These are phyloP conservation scores for Triplophysa bombifrons DNA, from an alignment of 2,797 vertebrate species.

Conservation along the genomic window DNA sequence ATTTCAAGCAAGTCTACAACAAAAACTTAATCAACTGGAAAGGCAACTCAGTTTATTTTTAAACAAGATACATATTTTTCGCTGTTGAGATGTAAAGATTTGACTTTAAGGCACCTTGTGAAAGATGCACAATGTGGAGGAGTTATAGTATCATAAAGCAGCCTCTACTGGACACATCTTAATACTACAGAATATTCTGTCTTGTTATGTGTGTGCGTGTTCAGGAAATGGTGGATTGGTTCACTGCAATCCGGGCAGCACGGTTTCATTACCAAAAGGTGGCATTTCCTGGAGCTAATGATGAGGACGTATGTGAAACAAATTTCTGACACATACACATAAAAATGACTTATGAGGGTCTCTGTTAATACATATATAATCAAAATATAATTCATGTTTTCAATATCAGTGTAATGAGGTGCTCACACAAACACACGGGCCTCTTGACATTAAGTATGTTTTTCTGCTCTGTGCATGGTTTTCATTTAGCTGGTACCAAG, in stretches of 20 bases:
- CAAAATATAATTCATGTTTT: conserved; percentile 1
- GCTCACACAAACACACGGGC: background rate
- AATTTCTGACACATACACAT: background rate
- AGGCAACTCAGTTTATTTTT: background rate
- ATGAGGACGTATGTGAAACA: conserved; percentile 83
- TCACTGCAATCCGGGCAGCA: conserved; percentile 94
- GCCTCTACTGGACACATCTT: conserved; percentile 64
- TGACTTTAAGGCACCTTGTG: background rate
- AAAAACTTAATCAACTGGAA: background rate
- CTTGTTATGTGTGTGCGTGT: conserved; percentile 4
- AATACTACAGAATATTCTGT: conserved; percentile 17
- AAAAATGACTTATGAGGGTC: conserved; percentile 25
- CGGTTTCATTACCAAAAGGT: conserved; percentile 98
- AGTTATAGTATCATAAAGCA: conserved; percentile 26
- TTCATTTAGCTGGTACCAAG: conserved; percentile 89
- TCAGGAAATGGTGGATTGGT: conserved; percentile 97
- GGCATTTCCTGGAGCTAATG: conserved; percentile 91
- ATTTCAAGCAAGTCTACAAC: background rate
- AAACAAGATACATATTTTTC: background rate
- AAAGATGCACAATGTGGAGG: background rate
- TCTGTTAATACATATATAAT: background rate
- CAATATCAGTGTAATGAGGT: conserved; percentile 3
- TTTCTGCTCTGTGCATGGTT: background rate
- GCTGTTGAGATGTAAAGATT: background rate
- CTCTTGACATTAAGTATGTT: background rate